Percentiles rank a stretch among this genome's conserved stretches.
Evolutionary conservation across 1,140 invertebrate genomes (phyloP).

Genomic region (Heliconius nattereri): DNA sequence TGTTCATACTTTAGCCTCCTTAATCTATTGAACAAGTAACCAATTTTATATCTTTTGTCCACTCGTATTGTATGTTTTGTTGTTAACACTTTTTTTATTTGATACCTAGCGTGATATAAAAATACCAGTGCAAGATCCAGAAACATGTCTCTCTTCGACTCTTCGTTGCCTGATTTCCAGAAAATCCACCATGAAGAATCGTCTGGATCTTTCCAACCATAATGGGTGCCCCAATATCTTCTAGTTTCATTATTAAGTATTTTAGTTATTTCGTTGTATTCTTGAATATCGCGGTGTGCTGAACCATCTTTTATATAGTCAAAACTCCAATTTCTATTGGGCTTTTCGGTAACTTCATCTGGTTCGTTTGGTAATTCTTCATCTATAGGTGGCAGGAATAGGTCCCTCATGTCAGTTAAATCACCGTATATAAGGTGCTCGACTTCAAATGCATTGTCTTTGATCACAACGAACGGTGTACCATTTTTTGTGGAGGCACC

Average conservation of each 20-base stretch:
- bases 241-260: slow-evolving; percentile 40
- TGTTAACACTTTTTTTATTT: slow-evolving; percentile 41
- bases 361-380: slow-evolving; percentile 5
- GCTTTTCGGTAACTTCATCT: slow-evolving; percentile 8
- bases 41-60: slow-evolving; percentile 49
- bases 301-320: slow-evolving; percentile 13
- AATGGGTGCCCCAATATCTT: slow-evolving; percentile 16
- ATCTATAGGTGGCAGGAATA: slow-evolving; percentile 39
- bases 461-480: not conserved
- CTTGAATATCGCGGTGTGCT: slow-evolving; percentile 33
- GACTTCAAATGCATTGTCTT: slow-evolving; percentile 38
- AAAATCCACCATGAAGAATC: slow-evolving; percentile 16
- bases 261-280: slow-evolving; percentile 46
- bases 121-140: slow-evolving; percentile 35
- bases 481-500: not conserved
- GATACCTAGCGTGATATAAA: slow-evolving; percentile 47
- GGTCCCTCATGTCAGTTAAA: slow-evolving; percentile 35
- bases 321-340: not conserved
- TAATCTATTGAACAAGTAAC: slow-evolving; percentile 55
- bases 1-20: slow-evolving; percentile 47
- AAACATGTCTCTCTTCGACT: slow-evolving; percentile 36
- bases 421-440: slow-evolving; percentile 38
- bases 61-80: slow-evolving; percentile 31
- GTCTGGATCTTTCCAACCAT: slow-evolving; percentile 37
- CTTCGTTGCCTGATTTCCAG: not conserved